phyloP scores from a whole-genome alignment of 1,140 invertebrate genomes.

The Battus philenor region DNA sequence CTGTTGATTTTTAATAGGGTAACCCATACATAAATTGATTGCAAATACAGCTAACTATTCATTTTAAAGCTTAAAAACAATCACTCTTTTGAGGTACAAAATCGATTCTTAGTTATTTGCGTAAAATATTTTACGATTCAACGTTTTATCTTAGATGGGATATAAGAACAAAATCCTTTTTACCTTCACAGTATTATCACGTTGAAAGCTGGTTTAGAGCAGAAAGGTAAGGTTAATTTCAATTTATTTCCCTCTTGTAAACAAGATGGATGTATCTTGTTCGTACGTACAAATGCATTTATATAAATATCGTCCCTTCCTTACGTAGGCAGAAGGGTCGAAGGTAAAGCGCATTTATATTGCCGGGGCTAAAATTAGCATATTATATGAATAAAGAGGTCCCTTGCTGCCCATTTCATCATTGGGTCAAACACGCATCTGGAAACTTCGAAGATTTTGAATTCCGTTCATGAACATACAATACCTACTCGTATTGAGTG shows the following conservation, averaged over 20 bases:
- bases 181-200: no score
- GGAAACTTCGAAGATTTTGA: no score
- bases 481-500: no score
- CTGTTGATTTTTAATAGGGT: no score
- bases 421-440: no score
- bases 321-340: not conserved
- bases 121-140: not conserved
- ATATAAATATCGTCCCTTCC: not conserved
- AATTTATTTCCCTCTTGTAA: not conserved
- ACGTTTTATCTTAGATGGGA: not conserved
- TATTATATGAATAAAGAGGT: conserved; percentile 2
- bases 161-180: not conserved
- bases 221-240: no score
- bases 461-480: no score
- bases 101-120: not conserved
- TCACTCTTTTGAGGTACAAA: no score
- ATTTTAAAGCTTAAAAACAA: no score
- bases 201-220: no score
- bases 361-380: not conserved
- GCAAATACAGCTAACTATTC: no score
- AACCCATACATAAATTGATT: no score
- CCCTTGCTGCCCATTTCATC: not conserved
- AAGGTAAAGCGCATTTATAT: not conserved
- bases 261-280: not conserved
- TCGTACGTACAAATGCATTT: not conserved